Conservation (phyloP, 1,140 invertebrate genomes). For the Uloborus diversus region DNA sequence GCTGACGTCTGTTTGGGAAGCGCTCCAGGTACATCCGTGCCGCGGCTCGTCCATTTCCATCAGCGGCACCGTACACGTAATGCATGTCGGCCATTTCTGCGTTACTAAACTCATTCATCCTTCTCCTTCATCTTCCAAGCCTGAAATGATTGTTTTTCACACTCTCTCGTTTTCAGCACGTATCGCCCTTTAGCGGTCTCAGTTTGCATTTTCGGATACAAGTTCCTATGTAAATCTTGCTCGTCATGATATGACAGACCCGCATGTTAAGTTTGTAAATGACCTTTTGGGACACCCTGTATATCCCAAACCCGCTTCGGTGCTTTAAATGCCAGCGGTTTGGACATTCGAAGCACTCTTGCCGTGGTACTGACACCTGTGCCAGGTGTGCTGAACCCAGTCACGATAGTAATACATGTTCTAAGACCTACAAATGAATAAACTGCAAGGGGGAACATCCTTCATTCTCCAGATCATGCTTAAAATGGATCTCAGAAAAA, state of each 20-base stretch:
- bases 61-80: not conserved
- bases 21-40: not conserved
- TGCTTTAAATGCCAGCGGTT: too few relatives aligned
- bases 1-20: constrained; percentile 6
- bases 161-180: not conserved
- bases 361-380: too few relatives aligned
- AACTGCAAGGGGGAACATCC: too few relatives aligned
- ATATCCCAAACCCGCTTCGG: too few relatives aligned
- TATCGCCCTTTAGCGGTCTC: not conserved
- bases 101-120: not conserved
- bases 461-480: too few relatives aligned
- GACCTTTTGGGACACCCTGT: not conserved
- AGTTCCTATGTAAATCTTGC: not conserved
- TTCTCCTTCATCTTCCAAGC: not conserved
- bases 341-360: too few relatives aligned
- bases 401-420: too few relatives aligned
- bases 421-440: too few relatives aligned
- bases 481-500: too few relatives aligned
- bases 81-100: not conserved
- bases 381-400: too few relatives aligned
- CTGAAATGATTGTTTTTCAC: not conserved
- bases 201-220: not conserved
- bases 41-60: too few relatives aligned
- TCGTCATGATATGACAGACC: not conserved
- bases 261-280: not conserved